A percentile compares a stretch with the other conserved stretches of the same genome.
Evolutionary conservation across 2,113 vertebrate species (phyloP).

Genomic region (Heliornis fulica): DNA sequence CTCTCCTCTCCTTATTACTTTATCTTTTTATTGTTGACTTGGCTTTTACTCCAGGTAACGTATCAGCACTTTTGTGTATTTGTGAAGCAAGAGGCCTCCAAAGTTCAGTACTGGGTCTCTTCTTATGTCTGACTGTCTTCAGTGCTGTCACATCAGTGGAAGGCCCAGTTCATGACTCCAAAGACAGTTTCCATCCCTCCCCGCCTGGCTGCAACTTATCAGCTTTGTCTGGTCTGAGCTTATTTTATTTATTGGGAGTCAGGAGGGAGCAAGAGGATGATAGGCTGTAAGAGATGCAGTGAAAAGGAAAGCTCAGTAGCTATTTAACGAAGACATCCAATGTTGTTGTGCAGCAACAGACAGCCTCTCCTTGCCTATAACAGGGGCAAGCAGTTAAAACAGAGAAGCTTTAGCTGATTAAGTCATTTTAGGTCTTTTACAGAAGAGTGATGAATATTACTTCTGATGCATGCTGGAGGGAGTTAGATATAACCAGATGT

Average conservation of each 20-base stretch:
- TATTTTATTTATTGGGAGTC: not conserved
- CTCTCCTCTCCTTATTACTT: not conserved
- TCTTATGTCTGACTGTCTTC: slow-evolving; percentile 8
- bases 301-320: not conserved
- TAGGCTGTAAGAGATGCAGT: not conserved
- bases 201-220: not conserved
- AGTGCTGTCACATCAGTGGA: slow-evolving; percentile 19
- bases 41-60: not conserved
- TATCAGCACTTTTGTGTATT: not conserved
- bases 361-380: not conserved
- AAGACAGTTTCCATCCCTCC: not conserved
- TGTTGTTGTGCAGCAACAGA: not conserved
- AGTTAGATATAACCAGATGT: not conserved
- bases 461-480: not conserved
- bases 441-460: not conserved
- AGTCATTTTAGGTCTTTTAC: not conserved
- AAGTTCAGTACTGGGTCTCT: slow-evolving; percentile 36
- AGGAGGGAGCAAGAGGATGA: not conserved
- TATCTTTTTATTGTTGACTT: not conserved
- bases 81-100: slow-evolving; percentile 9
- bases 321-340: not conserved
- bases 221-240: not conserved
- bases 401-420: not conserved
- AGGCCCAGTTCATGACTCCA: not conserved
- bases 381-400: not conserved